phyloP scores from a whole-genome alignment of 2,888 invertebrate genomes.

The Orthosia gracilis region DNA sequence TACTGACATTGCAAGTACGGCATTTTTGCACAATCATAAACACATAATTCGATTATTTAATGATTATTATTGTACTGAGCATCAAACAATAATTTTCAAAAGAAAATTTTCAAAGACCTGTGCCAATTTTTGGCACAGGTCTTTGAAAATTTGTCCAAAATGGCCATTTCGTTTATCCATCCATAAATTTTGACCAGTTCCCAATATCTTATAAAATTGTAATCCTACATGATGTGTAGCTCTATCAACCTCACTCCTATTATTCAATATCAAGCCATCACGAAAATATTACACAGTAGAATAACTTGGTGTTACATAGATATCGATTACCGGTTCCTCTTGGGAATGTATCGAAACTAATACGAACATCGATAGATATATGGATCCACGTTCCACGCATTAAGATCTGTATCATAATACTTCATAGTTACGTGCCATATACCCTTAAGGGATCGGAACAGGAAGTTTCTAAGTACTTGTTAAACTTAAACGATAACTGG shows the following conservation, averaged over 20 bases:
- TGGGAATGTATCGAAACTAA: conserved; percentile 47
- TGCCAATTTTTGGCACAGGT: background rate
- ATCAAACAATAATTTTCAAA: conserved; percentile 3
- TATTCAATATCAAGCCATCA: conserved; percentile 11
- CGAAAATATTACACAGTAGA: conserved; percentile 11
- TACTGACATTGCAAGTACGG: conserved; percentile 12
- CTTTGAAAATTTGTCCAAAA: background rate
- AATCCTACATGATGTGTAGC: background rate
- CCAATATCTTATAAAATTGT: background rate
- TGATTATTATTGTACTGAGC: background rate
- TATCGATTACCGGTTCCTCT: conserved; percentile 45
- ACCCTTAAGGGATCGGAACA: conserved; percentile 36
- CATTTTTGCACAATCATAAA: conserved; percentile 22
- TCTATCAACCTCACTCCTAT: background rate
- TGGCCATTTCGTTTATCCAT: background rate
- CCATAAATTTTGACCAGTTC: background rate
- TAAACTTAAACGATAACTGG: conserved; percentile 50
- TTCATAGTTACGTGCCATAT: conserved; percentile 48
- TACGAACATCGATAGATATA: conserved; percentile 41
- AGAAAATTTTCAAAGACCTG: too few relatives aligned
- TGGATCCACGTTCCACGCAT: conserved; percentile 45
- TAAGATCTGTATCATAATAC: conserved; percentile 59
- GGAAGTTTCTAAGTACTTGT: conserved; percentile 48
- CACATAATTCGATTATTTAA: background rate
- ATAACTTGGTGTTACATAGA: conserved; percentile 32